Evolutionary conservation across 2,888 invertebrate genomes (phyloP).

Genomic region (Dicyrtoma fusca): DNA sequence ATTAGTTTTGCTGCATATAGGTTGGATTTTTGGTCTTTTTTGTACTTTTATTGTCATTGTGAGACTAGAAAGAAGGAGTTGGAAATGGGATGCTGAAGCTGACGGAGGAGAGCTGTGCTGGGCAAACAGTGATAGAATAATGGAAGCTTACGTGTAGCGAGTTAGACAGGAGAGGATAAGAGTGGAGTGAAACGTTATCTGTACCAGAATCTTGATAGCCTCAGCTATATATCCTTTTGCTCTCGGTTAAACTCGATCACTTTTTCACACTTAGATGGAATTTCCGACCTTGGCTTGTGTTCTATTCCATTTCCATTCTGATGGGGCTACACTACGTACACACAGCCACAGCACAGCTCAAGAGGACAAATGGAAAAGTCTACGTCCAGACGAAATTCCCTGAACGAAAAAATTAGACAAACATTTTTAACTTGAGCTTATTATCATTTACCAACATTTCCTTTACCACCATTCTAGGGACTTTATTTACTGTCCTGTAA

Average conservation of each 20-base stretch:
- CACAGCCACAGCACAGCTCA: neutral
- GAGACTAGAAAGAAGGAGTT: too few relatives aligned
- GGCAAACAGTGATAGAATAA: neutral
- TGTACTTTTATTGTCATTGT: too few relatives aligned
- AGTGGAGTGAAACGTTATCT: conserved; percentile 28
- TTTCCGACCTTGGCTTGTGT: conserved; percentile 36
- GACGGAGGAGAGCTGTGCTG: neutral
- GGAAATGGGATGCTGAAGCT: too few relatives aligned
- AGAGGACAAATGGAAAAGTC: neutral
- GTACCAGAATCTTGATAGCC: conserved; percentile 25
- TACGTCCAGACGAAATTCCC: too few relatives aligned
- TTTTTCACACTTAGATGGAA: conserved; percentile 37
- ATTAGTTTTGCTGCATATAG: too few relatives aligned
- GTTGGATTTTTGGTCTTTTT: too few relatives aligned
- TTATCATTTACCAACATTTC: too few relatives aligned
- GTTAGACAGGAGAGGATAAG: conserved; percentile 13
- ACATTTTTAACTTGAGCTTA: too few relatives aligned
- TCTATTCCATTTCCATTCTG: conserved; percentile 1
- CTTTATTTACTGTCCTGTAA: too few relatives aligned
- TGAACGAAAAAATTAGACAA: too few relatives aligned
- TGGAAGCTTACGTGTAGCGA: neutral
- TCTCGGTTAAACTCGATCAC: conserved; percentile 26
- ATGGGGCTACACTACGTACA: neutral
- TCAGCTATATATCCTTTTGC: conserved; percentile 14
- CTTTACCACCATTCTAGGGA: too few relatives aligned